Evolutionary conservation across 1,140 invertebrate species (phyloP).

Genomic region (Holotrichia oblita): DNA sequence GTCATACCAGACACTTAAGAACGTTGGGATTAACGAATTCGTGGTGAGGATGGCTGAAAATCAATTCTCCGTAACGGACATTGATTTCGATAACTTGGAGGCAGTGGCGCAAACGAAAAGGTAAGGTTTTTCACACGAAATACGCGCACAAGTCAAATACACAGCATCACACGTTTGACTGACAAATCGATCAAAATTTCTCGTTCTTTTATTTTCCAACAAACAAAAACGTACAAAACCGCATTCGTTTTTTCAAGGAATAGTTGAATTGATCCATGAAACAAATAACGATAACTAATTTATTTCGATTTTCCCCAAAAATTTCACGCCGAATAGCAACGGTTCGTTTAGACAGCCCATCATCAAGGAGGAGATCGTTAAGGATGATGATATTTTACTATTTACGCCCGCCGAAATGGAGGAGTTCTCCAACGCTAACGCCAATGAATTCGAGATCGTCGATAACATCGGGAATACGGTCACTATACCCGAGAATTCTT

Average conservation of each 20-base stretch:
- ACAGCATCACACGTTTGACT: not conserved
- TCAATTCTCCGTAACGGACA: conserved; percentile 38
- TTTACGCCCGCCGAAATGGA: conserved; percentile 45
- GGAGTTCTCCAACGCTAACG: conserved; percentile 34
- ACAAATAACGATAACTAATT: not conserved
- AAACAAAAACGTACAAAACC: conserved; percentile 26
- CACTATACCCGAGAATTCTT: conserved; percentile 33
- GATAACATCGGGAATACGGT: conserved; percentile 40
- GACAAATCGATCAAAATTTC: conserved; percentile 10
- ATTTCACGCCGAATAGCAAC: conserved; percentile 27
- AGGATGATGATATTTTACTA: conserved; percentile 45
- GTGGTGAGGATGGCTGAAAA: conserved; percentile 17
- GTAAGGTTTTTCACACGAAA: conserved; percentile 3
- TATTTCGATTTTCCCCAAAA: too few relatives aligned
- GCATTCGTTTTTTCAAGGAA: conserved; percentile 4
- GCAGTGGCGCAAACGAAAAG: conserved; percentile 27
- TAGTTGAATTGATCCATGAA: conserved; percentile 4
- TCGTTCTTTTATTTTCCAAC: conserved; percentile 17
- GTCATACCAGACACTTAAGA: not conserved
- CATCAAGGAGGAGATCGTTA: conserved; percentile 47
- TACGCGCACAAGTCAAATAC: not conserved
- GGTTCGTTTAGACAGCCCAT: not conserved
- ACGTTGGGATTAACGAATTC: not conserved
- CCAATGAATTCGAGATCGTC: conserved; percentile 42
- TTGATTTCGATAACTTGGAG: conserved; percentile 39